Conservation (phyloP, 30 jellyfish, hydroid and myxozoan genomes). For the Cassiopea xamachana region DNA sequence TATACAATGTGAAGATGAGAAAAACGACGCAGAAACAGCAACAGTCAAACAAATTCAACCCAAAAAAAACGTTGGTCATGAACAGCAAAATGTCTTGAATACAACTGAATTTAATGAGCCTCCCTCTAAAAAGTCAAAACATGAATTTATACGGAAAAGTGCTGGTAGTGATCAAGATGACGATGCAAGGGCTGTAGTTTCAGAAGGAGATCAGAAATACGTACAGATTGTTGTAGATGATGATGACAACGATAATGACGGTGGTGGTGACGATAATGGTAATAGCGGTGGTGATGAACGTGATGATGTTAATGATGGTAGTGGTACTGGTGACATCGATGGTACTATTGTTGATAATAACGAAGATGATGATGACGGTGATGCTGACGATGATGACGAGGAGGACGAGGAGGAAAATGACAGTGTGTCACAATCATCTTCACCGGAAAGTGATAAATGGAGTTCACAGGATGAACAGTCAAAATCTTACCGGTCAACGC, state of each 20-base stretch:
- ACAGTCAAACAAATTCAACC: background rate
- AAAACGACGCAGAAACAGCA: background rate
- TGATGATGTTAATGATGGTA: background rate
- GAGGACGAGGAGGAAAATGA: constrained; percentile 41
- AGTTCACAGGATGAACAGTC: background rate
- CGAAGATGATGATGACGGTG: background rate
- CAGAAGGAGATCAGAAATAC: background rate
- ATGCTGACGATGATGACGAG: background rate
- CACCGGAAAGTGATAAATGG: constrained; percentile 42
- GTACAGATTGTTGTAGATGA: background rate
- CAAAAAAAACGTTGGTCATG: background rate
- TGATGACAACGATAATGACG: background rate
- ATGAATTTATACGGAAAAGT: background rate
- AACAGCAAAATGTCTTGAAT: background rate
- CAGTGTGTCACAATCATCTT: constrained; percentile 15
- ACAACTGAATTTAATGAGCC: constrained; percentile 11
- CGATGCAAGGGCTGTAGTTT: constrained; percentile 5
- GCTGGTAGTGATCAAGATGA: background rate
- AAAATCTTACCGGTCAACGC: constrained; percentile 20
- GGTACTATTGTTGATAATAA: too few relatives aligned
- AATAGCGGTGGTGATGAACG: constrained; percentile 6
- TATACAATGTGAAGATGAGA: background rate
- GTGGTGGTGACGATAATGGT: constrained; percentile 13
- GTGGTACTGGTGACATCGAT: too few relatives aligned
- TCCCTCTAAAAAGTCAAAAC: constrained; percentile 33